Evolutionary conservation across 2,888 invertebrate genomes (phyloP).

Genomic region (Ligdia adustata): DNA sequence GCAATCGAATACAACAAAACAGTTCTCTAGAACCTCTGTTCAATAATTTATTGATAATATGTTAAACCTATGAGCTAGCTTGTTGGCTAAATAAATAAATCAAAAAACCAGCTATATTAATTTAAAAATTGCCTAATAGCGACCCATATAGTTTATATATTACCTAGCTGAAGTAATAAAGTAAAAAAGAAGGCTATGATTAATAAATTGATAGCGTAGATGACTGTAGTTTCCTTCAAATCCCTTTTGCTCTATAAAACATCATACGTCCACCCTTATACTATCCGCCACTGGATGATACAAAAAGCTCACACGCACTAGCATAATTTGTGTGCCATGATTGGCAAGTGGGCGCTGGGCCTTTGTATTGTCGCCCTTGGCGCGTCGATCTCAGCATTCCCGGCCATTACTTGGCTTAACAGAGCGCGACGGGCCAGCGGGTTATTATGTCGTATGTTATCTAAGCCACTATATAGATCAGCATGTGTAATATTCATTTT

Average conservation of each 20-base stretch:
- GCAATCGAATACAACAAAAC: no score
- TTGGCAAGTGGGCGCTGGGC: conserved; percentile 37
- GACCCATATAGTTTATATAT: no score
- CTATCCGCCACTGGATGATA: conserved; percentile 8
- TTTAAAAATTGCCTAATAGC: no score
- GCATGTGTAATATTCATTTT: conserved; percentile 3
- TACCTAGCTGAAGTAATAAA: no score
- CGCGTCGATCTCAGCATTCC: conserved; percentile 45
- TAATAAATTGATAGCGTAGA: no score
- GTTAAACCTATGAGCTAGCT: no score
- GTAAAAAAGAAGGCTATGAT: no score
- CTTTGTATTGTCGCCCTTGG: conserved; percentile 57
- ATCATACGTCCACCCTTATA: neutral
- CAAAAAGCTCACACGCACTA: conserved; percentile 18
- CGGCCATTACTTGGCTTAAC: conserved; percentile 47
- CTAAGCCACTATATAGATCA: conserved; percentile 4
- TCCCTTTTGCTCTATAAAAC: neutral
- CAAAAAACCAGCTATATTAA: no score
- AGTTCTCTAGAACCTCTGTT: no score
- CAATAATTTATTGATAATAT: no score
- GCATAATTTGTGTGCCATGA: conserved; percentile 42
- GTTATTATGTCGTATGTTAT: conserved; percentile 25
- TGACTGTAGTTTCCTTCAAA: no score
- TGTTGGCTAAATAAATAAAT: no score
- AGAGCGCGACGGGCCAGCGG: conserved; percentile 45